These are phyloP conservation scores for Caenorhabditis sinica DNA, from an alignment of 2,888 invertebrate species.

Conservation along the genomic window DNA sequence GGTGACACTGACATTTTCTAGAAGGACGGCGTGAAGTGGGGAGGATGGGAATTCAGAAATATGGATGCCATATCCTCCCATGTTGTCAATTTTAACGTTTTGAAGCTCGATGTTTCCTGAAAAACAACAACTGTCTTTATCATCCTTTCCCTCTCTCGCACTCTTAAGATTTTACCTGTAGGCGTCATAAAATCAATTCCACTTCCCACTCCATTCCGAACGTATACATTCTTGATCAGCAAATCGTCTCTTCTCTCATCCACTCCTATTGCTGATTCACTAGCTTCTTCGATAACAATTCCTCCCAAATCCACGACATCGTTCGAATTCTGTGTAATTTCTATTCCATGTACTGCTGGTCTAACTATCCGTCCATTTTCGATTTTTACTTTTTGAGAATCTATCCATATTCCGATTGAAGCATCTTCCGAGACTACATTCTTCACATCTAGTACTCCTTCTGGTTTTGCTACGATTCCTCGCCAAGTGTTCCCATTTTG, in stretches of 20 bases:
- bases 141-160: too few relatives aligned
- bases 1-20: constrained; percentile 56
- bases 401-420: constrained; percentile 71
- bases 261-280: constrained; percentile 67
- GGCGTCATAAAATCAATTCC: constrained; percentile 73
- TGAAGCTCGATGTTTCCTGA: constrained; percentile 59
- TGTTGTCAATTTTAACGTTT: constrained; percentile 54
- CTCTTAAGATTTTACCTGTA: too few relatives aligned
- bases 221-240: constrained; percentile 55
- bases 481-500: constrained; percentile 64
- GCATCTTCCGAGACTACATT: constrained; percentile 62
- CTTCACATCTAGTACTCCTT: constrained; percentile 55
- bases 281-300: constrained; percentile 64
- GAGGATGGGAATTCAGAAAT: constrained; percentile 68
- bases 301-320: constrained; percentile 68
- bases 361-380: constrained; percentile 50
- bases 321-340: constrained; percentile 68
- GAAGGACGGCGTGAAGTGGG: constrained; percentile 62
- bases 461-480: constrained; percentile 64
- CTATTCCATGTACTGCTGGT: constrained; percentile 68
- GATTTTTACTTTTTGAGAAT: constrained; percentile 67
- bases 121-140: not conserved
- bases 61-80: constrained; percentile 66
- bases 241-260: constrained; percentile 69
- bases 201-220: constrained; percentile 55